Evolutionary conservation across 2,888 invertebrate genomes (phyloP).

Genomic region (Saturnia pavonia): DNA sequence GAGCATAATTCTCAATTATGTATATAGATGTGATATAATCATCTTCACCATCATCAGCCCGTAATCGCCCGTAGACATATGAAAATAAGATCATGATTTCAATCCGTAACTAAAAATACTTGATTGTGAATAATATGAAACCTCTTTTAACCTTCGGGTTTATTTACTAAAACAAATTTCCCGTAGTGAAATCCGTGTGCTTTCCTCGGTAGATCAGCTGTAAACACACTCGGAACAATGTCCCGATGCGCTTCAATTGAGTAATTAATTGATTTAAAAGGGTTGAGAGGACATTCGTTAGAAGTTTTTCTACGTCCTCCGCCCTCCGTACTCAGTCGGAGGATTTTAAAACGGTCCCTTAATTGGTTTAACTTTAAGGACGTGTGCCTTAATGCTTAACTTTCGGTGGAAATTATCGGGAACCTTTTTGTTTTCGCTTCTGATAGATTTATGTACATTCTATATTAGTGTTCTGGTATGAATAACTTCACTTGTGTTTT

Average conservation of each 20-base stretch:
- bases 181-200: not conserved
- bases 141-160: not conserved
- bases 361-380: constrained; percentile 72
- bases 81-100: too few relatives aligned
- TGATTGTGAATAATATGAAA: not conserved
- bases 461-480: not conserved
- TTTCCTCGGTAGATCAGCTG: not conserved
- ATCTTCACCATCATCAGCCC: too few relatives aligned
- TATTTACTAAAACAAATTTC: not conserved
- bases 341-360: constrained; percentile 56
- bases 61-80: too few relatives aligned
- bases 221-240: constrained; percentile 49
- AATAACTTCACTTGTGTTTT: not conserved
- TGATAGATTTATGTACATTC: constrained; percentile 8
- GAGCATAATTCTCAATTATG: too few relatives aligned
- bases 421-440: not conserved
- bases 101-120: too few relatives aligned
- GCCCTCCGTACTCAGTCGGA: constrained; percentile 36
- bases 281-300: constrained; percentile 68
- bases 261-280: constrained; percentile 79
- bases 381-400: constrained; percentile 43
- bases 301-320: constrained; percentile 68
- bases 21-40: too few relatives aligned
- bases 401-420: constrained; percentile 27
- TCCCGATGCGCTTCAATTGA: constrained; percentile 64